A percentile compares a stretch with the other conserved stretches of the same genome.
Conservation (phyloP, 2,888 invertebrate species). For the Lasius fuliginosus region DNA sequence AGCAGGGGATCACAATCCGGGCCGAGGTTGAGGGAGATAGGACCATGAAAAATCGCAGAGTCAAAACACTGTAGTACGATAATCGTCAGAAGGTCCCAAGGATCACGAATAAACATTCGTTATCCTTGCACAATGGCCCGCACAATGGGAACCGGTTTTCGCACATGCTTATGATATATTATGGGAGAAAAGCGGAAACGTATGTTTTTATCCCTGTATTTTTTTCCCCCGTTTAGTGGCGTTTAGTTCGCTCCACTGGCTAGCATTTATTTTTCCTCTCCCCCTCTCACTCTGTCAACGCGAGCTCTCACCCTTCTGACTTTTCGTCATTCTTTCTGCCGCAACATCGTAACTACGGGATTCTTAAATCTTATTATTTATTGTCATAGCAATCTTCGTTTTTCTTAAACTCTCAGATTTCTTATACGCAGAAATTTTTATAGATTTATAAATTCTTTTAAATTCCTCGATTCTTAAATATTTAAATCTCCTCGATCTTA, state of each 20-base stretch:
- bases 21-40: constrained; percentile 21
- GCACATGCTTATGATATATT: constrained; percentile 81
- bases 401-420: background rate
- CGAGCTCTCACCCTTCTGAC: constrained; percentile 43
- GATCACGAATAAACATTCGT: constrained; percentile 80
- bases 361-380: background rate
- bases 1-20: constrained; percentile 3
- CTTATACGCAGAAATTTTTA: background rate
- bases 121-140: constrained; percentile 78
- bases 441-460: too few relatives aligned
- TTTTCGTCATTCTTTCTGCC: constrained; percentile 41
- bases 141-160: constrained; percentile 80
- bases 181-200: constrained; percentile 82
- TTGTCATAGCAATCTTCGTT: too few relatives aligned
- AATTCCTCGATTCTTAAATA: background rate
- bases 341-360: constrained; percentile 21
- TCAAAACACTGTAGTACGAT: constrained; percentile 74
- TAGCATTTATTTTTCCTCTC: constrained; percentile 78
- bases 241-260: constrained; percentile 81
- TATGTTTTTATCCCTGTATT: constrained; percentile 81
- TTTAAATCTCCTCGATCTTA: background rate
- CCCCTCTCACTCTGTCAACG: constrained; percentile 18
- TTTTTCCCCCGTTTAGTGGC: constrained; percentile 83
- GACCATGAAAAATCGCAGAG: constrained; percentile 68
- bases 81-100: constrained; percentile 57